Conservation (phyloP, 2,113 vertebrate species). For the Columba janthina region DNA sequence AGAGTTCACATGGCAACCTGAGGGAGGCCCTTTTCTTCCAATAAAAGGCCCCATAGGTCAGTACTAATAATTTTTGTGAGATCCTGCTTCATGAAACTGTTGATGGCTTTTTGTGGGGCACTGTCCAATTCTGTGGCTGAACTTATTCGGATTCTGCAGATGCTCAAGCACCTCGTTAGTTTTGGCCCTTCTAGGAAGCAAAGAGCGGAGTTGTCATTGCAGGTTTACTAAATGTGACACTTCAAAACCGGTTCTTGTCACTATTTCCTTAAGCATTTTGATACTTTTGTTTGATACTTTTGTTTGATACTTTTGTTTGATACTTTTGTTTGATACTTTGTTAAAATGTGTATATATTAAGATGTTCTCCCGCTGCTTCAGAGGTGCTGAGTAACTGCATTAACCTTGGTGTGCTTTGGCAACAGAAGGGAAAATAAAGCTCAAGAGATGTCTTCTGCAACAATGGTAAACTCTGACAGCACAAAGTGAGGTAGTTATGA, state of each 20-base stretch:
- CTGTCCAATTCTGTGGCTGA: not conserved
- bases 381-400: slow-evolving; percentile 62
- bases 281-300: not conserved
- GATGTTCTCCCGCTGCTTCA: slow-evolving; percentile 41
- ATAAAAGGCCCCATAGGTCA: not conserved
- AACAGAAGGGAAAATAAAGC: slow-evolving; percentile 52
- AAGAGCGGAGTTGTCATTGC: not conserved
- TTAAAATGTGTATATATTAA: slow-evolving; percentile 47
- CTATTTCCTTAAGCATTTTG: slow-evolving; percentile 22
- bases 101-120: not conserved
- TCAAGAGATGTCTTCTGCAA: slow-evolving; percentile 59
- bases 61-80: not conserved
- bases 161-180: not conserved
- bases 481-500: slow-evolving; percentile 22
- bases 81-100: not conserved
- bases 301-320: not conserved
- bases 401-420: slow-evolving; percentile 67
- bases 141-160: not conserved
- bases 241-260: slow-evolving; percentile 10
- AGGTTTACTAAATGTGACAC: not conserved
- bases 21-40: not conserved
- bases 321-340: not conserved
- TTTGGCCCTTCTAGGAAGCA: not conserved
- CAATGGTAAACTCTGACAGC: slow-evolving; percentile 41
- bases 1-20: not conserved